Percentiles rank a stretch among this genome's conserved stretches.
Conservation (phyloP, 2,888 invertebrate genomes). For the Synanthedon tipuliformis region DNA sequence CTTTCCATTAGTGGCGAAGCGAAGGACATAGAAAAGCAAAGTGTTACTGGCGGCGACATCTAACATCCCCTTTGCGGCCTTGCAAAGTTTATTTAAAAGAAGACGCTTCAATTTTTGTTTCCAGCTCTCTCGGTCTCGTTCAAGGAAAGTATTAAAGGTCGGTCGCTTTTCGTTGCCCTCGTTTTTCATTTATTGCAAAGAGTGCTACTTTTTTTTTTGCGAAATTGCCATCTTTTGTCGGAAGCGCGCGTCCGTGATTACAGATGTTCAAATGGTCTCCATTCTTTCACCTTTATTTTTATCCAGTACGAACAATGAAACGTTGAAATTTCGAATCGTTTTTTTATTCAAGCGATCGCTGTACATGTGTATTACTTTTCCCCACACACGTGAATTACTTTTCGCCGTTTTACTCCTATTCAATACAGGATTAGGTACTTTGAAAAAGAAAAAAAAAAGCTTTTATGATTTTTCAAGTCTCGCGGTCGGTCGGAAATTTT, state of each 20-base stretch:
- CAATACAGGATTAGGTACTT: too few species aligned
- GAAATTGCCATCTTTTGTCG: background rate
- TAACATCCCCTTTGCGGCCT: background rate
- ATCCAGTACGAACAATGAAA: background rate
- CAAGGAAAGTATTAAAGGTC: conserved; percentile 1
- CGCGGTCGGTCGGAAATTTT: too few species aligned
- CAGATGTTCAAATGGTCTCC: background rate
- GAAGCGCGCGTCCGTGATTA: background rate
- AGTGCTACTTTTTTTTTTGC: background rate
- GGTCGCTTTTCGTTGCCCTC: background rate
- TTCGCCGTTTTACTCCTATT: too few species aligned
- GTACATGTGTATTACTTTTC: too few species aligned
- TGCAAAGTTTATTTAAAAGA: conserved; percentile 1
- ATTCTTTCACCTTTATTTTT: background rate
- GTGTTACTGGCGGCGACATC: background rate
- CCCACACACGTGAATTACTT: too few species aligned
- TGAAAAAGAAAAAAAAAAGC: too few species aligned
- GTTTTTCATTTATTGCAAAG: background rate
- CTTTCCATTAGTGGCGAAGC: background rate
- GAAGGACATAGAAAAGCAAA: background rate
- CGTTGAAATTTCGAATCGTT: background rate
- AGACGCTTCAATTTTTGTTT: conserved; percentile 1
- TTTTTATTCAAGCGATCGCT: background rate
- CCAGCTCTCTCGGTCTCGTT: background rate
- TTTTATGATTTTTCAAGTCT: too few species aligned